Evolutionary conservation across 2,797 vertebrate species (phyloP), one percentile per base, ranked within the genome.

Genomic region (Mastacembelus armatus): DNA sequence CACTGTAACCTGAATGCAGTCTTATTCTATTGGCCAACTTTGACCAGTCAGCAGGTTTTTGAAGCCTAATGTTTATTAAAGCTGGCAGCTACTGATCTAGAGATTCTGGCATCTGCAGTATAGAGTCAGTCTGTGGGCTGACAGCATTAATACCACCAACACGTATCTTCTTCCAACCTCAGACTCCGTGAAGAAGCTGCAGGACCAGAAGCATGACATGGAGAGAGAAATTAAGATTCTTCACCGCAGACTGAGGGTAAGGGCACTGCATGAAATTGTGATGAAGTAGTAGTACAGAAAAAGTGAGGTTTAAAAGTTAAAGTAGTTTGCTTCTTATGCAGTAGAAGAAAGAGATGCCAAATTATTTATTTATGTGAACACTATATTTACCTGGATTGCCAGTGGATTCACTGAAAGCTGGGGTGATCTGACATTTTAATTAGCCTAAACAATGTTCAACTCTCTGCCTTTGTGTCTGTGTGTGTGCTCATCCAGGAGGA

Each of bases 141-240:
- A 36, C 52, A 30, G 26, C 26, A 32, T 43, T 38, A 52, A 52
- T 26, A 18, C 22, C 18, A 49, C 27, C 8, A 24, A 33, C 45
- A 52, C 67, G 35, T 7, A 14, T 77, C 48, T 62, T 27, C 32
- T 77, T 83, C 43, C 39, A 65, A 3, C 88, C 68, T 85, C 71
- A 94, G 97, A 97, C 86, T 95, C 96, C 0, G 96, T 98, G 74
- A 98, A 98, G 89, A 98, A 98, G 83, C 94, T 98, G 63, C 96
- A 98, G 77, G 96, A 98, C 84, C 96, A 98, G 86, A 98, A 96
- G 59, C 96, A 98, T 27, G 96, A 97, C 86, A 97, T 97, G 96
- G 97, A 98, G 81, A 92, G 96, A 83, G 97, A 98, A 85, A 97
- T 97, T 48, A 98, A 98, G 92, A 98, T 96, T 51, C 95, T 98